Percentiles rank a stretch among this genome's conserved stretches.
phyloP scores from a whole-genome alignment of 2,113 vertebrate species.

The Candoia aspera region DNA sequence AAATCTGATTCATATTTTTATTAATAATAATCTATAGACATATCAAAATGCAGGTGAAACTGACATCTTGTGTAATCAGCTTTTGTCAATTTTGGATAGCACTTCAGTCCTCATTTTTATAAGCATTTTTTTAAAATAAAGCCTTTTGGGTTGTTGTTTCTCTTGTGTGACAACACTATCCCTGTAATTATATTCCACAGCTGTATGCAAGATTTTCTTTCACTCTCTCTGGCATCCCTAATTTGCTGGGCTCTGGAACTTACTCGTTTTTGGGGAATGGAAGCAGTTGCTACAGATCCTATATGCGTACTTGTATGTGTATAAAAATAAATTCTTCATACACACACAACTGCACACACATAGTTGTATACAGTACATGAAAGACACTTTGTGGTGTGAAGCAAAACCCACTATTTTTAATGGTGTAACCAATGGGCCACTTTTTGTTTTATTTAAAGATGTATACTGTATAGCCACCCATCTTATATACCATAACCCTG shows the following conservation, averaged over 20 bases:
- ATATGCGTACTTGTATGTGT: not conserved
- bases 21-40: not conserved
- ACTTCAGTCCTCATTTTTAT: not conserved
- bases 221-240: slow-evolving; percentile 5
- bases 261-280: not conserved
- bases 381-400: not conserved
- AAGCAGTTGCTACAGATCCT: not conserved
- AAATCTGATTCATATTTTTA: not conserved
- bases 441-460: not conserved
- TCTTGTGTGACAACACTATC: slow-evolving; percentile 11
- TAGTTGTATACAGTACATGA: not conserved
- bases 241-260: not conserved
- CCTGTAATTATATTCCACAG: slow-evolving; percentile 28
- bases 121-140: slow-evolving; percentile 10
- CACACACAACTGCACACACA: not conserved
- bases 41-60: not conserved
- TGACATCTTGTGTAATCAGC: not conserved
- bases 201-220: not conserved
- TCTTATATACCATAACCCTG: not conserved
- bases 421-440: not conserved
- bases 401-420: not conserved
- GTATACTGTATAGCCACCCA: not conserved
- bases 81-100: slow-evolving; percentile 18
- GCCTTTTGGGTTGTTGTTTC: not conserved
- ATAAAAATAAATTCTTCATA: not conserved